A percentile compares a stretch with the other conserved stretches of the same genome.
Evolutionary conservation across 2,113 vertebrate genomes (phyloP).

Genomic region (Megaceryle maxima): DNA sequence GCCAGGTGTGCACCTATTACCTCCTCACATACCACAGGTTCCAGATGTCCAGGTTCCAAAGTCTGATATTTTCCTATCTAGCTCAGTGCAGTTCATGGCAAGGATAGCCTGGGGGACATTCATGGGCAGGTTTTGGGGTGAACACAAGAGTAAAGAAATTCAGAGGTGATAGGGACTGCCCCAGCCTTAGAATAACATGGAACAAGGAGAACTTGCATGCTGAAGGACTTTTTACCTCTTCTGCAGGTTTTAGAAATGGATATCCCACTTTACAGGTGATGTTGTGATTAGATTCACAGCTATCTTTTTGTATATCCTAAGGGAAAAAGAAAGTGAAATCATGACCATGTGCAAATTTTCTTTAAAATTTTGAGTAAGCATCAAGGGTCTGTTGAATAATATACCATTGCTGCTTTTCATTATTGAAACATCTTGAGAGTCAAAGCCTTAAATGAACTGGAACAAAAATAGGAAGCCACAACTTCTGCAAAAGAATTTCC

Average conservation of each 20-base stretch:
- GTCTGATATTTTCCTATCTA: neutral
- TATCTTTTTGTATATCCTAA: slow-evolving; percentile 85
- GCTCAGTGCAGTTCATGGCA: neutral
- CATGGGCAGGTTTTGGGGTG: neutral
- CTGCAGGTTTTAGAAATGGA: slow-evolving; percentile 84
- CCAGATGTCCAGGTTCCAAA: neutral
- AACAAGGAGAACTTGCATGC: neutral
- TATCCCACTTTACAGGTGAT: slow-evolving; percentile 91
- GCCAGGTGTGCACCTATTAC: neutral
- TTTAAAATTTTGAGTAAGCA: neutral
- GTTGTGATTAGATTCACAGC: slow-evolving; percentile 81
- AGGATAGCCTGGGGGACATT: neutral
- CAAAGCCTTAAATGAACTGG: neutral
- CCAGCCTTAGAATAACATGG: neutral
- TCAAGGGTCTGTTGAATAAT: neutral
- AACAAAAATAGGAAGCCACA: neutral
- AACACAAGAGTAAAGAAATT: neutral
- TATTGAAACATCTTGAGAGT: neutral
- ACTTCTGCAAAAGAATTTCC: neutral
- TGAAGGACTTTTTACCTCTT: slow-evolving; percentile 73
- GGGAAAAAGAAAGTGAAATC: neutral
- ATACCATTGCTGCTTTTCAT: neutral
- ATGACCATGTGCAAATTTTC: neutral
- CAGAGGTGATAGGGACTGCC: neutral
- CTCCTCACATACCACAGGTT: neutral